A percentile compares a stretch with the other conserved stretches of the same genome.
phyloP scores from a whole-genome alignment of 2,113 vertebrate genomes.

The Noturus placidus region DNA sequence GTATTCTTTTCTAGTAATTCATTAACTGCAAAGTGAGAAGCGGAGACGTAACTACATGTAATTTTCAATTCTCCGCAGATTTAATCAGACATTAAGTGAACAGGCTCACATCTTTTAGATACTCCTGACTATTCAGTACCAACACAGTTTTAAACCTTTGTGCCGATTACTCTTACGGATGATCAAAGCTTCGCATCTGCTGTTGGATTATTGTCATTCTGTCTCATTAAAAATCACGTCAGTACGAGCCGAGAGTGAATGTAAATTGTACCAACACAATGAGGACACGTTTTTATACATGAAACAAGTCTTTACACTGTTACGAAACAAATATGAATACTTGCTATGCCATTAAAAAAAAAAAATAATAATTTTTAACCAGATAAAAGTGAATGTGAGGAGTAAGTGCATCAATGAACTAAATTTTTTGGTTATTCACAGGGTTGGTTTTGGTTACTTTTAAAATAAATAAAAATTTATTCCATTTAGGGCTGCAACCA shows the following conservation, averaged over 20 bases:
- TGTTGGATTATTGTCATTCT: constrained; percentile 12
- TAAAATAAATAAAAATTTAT: too few relatives aligned
- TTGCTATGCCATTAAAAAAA: too few relatives aligned
- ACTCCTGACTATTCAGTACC: background rate
- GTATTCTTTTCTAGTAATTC: constrained; percentile 53
- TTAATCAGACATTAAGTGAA: background rate
- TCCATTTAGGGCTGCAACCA: too few relatives aligned
- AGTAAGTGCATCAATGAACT: background rate
- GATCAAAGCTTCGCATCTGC: background rate
- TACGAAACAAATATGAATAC: background rate
- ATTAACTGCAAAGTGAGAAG: constrained; percentile 61
- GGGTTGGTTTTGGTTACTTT: too few relatives aligned
- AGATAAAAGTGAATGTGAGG: background rate
- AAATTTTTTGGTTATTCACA: background rate
- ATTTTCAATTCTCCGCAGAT: background rate
- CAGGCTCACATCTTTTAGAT: background rate
- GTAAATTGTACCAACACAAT: background rate
- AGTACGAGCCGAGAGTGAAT: background rate
- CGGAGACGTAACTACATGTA: constrained; percentile 34
- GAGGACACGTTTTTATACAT: background rate
- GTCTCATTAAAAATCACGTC: background rate
- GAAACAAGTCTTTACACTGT: background rate
- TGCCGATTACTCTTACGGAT: background rate
- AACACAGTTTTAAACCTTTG: background rate
- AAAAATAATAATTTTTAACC: too few relatives aligned